A percentile compares a stretch with the other conserved stretches of the same genome.
phyloP scores from a whole-genome alignment of 2,797 vertebrate genomes.

The Pseudomugil gertrudae region DNA sequence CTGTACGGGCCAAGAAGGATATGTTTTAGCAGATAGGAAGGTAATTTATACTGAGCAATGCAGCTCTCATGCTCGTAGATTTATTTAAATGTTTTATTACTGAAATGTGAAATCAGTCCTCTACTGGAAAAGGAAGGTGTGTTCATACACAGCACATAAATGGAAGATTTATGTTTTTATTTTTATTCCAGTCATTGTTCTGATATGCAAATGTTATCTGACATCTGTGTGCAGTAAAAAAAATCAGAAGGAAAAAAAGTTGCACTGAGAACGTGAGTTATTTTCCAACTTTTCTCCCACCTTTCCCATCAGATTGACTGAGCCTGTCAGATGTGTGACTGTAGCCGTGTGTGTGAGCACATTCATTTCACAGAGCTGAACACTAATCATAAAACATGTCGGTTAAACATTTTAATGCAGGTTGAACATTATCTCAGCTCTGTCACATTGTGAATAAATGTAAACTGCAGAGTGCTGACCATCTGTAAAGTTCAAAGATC shows the following conservation, averaged over 20 bases:
- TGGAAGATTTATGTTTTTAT: constrained; percentile 8
- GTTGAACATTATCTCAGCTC: background rate
- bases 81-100: background rate
- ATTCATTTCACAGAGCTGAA: constrained; percentile 5
- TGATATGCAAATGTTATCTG: background rate
- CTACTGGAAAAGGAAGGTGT: background rate
- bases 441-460: constrained; percentile 19
- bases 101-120: background rate
- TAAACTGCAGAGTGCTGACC: constrained; percentile 15
- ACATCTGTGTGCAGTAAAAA: background rate
- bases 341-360: constrained; percentile 8
- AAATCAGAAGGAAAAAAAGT: background rate
- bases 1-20: background rate
- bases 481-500: constrained; percentile 13
- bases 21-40: background rate
- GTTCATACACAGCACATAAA: background rate
- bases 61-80: background rate
- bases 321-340: constrained; percentile 15
- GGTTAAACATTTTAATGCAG: constrained; percentile 30
- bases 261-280: background rate
- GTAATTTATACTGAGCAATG: background rate
- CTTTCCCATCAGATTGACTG: constrained; percentile 8
- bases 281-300: constrained; percentile 17
- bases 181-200: background rate
- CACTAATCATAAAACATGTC: constrained; percentile 39